phyloP scores from a whole-genome alignment of 2,888 invertebrate genomes.

The Anagyrus pseudococci region DNA sequence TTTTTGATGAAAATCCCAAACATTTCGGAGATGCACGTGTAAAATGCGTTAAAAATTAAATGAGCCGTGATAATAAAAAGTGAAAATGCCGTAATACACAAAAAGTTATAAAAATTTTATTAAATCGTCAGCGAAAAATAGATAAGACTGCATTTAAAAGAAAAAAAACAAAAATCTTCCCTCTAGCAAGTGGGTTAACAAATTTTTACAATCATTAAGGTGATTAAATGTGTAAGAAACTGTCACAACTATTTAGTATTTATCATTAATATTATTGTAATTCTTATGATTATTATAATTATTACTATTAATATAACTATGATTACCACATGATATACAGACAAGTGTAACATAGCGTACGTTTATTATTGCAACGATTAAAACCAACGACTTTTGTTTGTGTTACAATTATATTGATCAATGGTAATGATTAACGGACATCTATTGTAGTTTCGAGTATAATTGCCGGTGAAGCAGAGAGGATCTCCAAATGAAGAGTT shows the following conservation, averaged over 20 bases:
- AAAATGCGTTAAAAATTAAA: too few relatives aligned
- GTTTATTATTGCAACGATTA: slow-evolving; percentile 23
- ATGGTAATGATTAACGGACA: slow-evolving; percentile 1
- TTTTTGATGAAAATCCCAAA: too few relatives aligned
- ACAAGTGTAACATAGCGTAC: slow-evolving; percentile 8
- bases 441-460: slow-evolving; percentile 2
- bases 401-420: not conserved
- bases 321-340: not conserved
- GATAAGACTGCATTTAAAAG: too few relatives aligned
- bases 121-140: too few relatives aligned
- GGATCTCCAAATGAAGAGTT: slow-evolving; percentile 34
- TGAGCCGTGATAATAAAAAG: too few relatives aligned
- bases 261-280: not conserved
- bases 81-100: too few relatives aligned
- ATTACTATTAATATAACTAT: too few relatives aligned
- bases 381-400: slow-evolving; percentile 10
- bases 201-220: not conserved
- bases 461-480: slow-evolving; percentile 21
- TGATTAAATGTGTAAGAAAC: slow-evolving; percentile 10
- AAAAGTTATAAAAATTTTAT: too few relatives aligned
- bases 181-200: too few relatives aligned
- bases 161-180: too few relatives aligned
- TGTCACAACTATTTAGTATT: not conserved
- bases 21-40: too few relatives aligned
- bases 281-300: too few relatives aligned